These are phyloP conservation scores for Connochaetes taurinus DNA, from an alignment of 2,113 vertebrate genomes.

Conservation along the genomic window DNA sequence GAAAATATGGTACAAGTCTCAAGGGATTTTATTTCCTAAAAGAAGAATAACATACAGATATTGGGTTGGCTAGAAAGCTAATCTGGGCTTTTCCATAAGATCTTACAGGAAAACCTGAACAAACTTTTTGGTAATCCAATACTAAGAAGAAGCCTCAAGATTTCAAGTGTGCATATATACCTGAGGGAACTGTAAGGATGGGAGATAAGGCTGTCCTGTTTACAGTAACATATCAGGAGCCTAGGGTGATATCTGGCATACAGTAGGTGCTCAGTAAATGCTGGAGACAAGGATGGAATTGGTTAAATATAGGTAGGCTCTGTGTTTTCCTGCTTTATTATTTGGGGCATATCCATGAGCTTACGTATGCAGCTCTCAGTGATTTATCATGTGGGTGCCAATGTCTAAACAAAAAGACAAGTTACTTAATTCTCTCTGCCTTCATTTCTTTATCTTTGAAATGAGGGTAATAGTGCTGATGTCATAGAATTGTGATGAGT, in stretches of 20 bases:
- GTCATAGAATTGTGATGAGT: neutral
- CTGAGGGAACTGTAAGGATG: neutral
- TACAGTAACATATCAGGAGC: neutral
- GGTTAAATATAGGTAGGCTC: neutral
- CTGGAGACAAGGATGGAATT: neutral
- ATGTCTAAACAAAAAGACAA: neutral
- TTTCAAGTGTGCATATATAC: neutral
- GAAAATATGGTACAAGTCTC: neutral
- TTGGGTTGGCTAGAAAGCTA: neutral
- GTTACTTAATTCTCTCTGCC: neutral
- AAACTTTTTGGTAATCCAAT: neutral
- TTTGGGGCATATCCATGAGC: neutral
- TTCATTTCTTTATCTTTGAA: neutral
- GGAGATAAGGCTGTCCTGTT: neutral
- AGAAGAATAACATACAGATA: neutral
- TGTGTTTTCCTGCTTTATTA: neutral
- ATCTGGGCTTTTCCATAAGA: neutral
- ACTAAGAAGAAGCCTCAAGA: neutral
- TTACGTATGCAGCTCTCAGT: neutral
- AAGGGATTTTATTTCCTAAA: neutral
- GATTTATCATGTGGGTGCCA: neutral
- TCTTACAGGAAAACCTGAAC: neutral
- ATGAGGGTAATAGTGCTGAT: neutral
- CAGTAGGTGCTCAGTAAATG: neutral
- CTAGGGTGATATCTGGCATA: neutral